A percentile compares a stretch with the other conserved stretches of the same genome.
Evolutionary conservation across 2,113 vertebrate genomes (phyloP).

Genomic region (Globicephala melas): DNA sequence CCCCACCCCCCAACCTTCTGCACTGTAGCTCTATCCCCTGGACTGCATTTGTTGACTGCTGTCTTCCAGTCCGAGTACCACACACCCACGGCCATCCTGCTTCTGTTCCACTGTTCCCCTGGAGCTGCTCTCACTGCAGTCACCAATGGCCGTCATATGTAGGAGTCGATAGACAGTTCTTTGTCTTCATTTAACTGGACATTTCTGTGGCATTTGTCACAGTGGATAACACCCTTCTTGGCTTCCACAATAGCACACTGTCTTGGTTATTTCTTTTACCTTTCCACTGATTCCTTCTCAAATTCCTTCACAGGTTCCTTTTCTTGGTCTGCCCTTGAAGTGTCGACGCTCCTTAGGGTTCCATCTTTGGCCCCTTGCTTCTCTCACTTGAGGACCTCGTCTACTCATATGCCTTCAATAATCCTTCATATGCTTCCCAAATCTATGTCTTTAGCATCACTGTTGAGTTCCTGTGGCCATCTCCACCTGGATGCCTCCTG

Average conservation of each 20-base stretch:
- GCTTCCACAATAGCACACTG: background rate
- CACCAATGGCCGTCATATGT: background rate
- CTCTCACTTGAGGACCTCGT: background rate
- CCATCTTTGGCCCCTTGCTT: background rate
- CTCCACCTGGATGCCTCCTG: background rate
- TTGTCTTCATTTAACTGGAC: background rate
- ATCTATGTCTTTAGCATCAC: background rate
- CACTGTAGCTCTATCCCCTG: background rate
- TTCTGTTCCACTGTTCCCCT: background rate
- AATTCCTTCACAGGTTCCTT: background rate
- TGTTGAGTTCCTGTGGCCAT: background rate
- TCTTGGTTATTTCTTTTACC: background rate
- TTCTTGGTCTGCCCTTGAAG: background rate
- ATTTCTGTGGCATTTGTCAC: background rate
- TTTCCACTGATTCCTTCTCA: background rate
- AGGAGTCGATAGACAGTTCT: background rate
- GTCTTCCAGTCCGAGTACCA: background rate
- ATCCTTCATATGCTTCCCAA: background rate
- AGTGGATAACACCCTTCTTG: background rate
- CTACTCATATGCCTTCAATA: background rate
- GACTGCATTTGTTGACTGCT: background rate
- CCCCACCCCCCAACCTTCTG: accelerated
- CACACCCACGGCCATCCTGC: background rate
- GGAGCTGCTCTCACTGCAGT: background rate
- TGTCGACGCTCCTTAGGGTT: background rate